phyloP scores from a whole-genome alignment of 2,113 vertebrate genomes.

The Myxocyprinus asiaticus region DNA sequence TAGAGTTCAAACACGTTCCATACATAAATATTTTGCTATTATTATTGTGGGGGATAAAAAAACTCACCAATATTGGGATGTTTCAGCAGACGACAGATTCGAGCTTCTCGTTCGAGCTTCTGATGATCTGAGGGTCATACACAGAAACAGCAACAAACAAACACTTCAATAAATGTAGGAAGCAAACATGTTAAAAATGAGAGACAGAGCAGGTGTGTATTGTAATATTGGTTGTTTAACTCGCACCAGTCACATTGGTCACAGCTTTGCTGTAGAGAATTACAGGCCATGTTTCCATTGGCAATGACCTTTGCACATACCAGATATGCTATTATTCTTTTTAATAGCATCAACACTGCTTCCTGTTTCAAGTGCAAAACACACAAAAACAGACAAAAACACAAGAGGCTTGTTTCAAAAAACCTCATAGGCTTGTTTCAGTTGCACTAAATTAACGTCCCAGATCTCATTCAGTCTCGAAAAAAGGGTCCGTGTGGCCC shows the following conservation, averaged over 20 bases:
- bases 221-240: not conserved
- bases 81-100: conserved; percentile 56
- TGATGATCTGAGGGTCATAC: conserved; percentile 48
- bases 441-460: not conserved
- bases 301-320: not conserved
- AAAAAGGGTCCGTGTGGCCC: not conserved
- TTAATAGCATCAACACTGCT: not conserved
- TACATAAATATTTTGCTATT: too few species aligned
- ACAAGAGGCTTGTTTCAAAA: not conserved
- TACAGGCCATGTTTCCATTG: not conserved
- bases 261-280: not conserved
- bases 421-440: not conserved
- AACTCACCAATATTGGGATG: conserved; percentile 54
- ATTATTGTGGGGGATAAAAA: not conserved
- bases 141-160: not conserved
- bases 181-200: not conserved
- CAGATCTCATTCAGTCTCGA: not conserved
- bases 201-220: not conserved
- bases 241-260: too few species aligned
- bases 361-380: too few species aligned
- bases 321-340: not conserved
- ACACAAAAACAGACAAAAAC: too few species aligned
- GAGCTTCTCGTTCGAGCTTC: conserved; percentile 57
- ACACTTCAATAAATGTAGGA: not conserved
- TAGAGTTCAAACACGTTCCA: not conserved